phyloP scores from a whole-genome alignment of 2,888 invertebrate genomes.

The Euzetes globulus region DNA sequence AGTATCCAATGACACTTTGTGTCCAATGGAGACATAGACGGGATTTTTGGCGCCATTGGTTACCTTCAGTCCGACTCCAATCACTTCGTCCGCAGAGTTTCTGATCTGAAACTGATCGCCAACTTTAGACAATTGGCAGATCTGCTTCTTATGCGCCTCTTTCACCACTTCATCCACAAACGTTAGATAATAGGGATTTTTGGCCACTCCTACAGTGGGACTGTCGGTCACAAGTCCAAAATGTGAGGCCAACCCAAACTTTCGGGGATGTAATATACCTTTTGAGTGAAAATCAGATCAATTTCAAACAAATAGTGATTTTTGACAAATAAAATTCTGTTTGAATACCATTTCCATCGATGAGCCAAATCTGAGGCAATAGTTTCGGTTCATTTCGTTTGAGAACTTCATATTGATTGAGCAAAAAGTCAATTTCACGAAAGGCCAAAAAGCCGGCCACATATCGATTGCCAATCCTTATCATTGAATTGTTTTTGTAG shows the following conservation, averaged over 20 bases:
- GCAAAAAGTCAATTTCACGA: slow-evolving; percentile 47
- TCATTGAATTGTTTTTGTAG: slow-evolving; percentile 19
- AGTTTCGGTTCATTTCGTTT: slow-evolving; percentile 44
- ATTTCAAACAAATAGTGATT: too few species aligned
- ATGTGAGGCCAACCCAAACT: slow-evolving; percentile 50
- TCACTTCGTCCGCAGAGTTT: slow-evolving; percentile 32
- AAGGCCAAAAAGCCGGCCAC: slow-evolving; percentile 50
- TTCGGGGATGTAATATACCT: slow-evolving; percentile 47
- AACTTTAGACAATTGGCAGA: slow-evolving; percentile 34
- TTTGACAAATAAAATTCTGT: background rate
- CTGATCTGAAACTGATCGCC: slow-evolving; percentile 40
- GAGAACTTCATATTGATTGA: slow-evolving; percentile 43
- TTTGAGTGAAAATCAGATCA: background rate
- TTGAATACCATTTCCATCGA: slow-evolving; percentile 49
- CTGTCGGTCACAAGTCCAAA: slow-evolving; percentile 47
- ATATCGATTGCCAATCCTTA: slow-evolving; percentile 46
- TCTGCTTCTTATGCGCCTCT: slow-evolving; percentile 36
- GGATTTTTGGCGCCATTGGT: slow-evolving; percentile 43
- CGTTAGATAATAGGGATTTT: slow-evolving; percentile 45
- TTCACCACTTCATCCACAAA: slow-evolving; percentile 45
- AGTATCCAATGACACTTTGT: slow-evolving; percentile 45
- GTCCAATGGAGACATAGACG: slow-evolving; percentile 47
- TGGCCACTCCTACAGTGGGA: slow-evolving; percentile 49
- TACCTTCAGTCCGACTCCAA: slow-evolving; percentile 43
- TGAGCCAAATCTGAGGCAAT: slow-evolving; percentile 48